phyloP scores from a whole-genome alignment of 2,113 vertebrate genomes.

The Onychorhynchus coronatus region DNA sequence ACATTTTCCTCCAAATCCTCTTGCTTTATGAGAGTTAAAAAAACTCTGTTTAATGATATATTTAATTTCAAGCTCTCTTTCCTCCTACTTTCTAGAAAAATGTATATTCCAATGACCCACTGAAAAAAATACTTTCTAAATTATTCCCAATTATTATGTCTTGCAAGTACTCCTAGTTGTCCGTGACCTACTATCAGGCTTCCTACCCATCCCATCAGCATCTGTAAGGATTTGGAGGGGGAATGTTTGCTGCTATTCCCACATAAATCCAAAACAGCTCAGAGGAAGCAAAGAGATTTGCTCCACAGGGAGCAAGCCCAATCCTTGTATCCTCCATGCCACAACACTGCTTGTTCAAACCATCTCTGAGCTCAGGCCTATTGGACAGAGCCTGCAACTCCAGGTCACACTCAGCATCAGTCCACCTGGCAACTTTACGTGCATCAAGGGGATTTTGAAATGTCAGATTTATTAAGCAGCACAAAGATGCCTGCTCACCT shows the following conservation, averaged over 20 bases:
- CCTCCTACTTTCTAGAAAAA: background rate
- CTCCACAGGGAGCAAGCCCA: background rate
- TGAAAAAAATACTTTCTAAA: background rate
- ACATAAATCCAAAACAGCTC: background rate
- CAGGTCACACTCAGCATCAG: background rate
- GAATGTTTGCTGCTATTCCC: background rate
- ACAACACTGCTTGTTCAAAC: background rate
- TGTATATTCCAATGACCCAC: background rate
- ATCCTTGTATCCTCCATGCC: background rate
- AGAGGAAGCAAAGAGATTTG: background rate
- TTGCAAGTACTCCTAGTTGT: background rate
- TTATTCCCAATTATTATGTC: background rate
- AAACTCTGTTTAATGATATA: background rate
- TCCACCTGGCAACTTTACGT: background rate
- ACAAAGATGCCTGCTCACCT: background rate
- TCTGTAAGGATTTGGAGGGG: background rate
- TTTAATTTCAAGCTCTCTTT: background rate
- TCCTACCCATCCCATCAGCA: background rate
- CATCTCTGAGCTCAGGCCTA: background rate
- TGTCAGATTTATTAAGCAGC: background rate
- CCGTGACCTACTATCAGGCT: background rate
- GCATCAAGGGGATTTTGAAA: background rate
- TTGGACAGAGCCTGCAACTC: background rate
- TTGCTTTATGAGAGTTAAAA: background rate
- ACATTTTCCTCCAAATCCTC: background rate